Base-by-base conservation (phyloP, 2,888 invertebrate genomes). In the Bombylius discolor region DNA sequence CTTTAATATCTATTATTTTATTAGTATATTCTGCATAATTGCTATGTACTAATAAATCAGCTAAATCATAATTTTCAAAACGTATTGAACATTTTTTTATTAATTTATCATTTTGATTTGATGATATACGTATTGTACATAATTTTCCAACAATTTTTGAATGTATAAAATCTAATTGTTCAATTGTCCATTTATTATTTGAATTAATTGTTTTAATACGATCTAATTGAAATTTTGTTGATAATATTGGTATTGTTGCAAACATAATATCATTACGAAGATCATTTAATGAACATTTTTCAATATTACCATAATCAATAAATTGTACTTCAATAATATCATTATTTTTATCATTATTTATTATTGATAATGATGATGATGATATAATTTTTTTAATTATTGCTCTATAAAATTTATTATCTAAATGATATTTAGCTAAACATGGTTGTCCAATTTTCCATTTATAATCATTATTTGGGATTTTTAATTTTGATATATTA, bases 301-400 rank as follows among this genome's bases (percentile, higher is more conserved):
- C 91, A 47, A 80, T 76, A 66, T 89, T 91, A 0, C 93, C 93
- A 66, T 87, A 93, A 73, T 93, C 93, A 2, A 92, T 78, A 71
- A 88, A 90, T 31, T 50, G 50, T 14, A 55, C 55, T 5, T 39
- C 14, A 5, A 55, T 32, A 56, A 12, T 7, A 49, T 64, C 44
- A 62, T 61, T 44, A 14, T 23, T 23, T 23, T 23, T 23, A 23
- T 23, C 23, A 23, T 23, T 23, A 23, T 23, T 23, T 13, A 36
- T 49, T 31, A 5, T 77, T 74, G 3, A 23, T 23, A 23, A 23
- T 23, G 23, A 23, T 23, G 23, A 23, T 23, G 23, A 23, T 23
- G 70, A 62, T 47, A 73, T 66, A 1, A 79, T 72, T 53, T 77
- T 69, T 3, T 75, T 1, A 4, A 89, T 77, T 64, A 75, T 73